A percentile compares a stretch with the other conserved stretches of the same genome.
These are phyloP conservation scores for Glossophaga mutica DNA, from an alignment of 2,797 vertebrate species.

Conservation along the genomic window DNA sequence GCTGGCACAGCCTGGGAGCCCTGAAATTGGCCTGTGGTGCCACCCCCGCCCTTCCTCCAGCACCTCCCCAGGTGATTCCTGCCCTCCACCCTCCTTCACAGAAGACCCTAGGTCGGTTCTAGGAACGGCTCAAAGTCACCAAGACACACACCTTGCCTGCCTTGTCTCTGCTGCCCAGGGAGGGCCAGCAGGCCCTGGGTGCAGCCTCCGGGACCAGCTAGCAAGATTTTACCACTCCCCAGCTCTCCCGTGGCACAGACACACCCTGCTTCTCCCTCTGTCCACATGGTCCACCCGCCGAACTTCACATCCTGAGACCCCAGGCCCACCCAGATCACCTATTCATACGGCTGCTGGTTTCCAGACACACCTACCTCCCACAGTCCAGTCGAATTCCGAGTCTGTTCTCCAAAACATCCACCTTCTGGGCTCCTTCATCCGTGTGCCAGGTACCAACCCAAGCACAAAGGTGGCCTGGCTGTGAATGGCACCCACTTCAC, in stretches of 20 bases:
- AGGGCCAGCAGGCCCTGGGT: rapidly evolving
- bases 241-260: not conserved
- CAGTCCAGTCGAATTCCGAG: too few species aligned
- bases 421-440: too few species aligned
- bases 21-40: too few species aligned
- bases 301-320: not conserved
- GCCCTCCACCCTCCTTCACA: rapidly evolving
- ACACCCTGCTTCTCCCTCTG: not conserved
- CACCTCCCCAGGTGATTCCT: too few species aligned
- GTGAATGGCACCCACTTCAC: not conserved
- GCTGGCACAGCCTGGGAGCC: not conserved
- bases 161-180: not conserved
- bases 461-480: not conserved
- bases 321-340: not conserved
- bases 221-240: not conserved
- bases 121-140: not conserved
- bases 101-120: not conserved
- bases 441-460: not conserved
- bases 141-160: not conserved
- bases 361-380: rapidly evolving
- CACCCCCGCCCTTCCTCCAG: rapidly evolving
- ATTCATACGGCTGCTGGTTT: too few species aligned
- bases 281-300: rapidly evolving
- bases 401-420: not conserved
- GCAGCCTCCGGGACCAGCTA: too few species aligned